Evolutionary conservation across 2,797 vertebrate species (phyloP), one percentile per base, ranked within the genome.

Genomic region (Rhinophrynus dorsalis): DNA sequence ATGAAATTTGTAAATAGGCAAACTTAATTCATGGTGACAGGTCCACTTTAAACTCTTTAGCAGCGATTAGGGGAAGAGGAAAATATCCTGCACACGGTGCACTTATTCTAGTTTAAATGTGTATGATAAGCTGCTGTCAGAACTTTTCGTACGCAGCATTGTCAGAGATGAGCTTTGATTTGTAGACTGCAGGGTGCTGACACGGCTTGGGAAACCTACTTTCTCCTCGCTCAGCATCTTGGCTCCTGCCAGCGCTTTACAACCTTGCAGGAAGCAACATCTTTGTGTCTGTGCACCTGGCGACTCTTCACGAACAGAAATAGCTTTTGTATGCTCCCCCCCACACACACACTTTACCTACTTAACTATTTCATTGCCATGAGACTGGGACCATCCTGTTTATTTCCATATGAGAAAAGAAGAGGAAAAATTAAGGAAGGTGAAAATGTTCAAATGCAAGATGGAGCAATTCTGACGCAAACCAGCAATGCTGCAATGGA

Each of bases 281-380:
- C 68, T 66, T 42, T 44, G 26, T 73, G 54, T 73, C 55, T 44
- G 2, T 21, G 55, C 69, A 73, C 62, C 69, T 73, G 69, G 52
- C 40, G 55, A 20, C 30, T 26, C 68, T 59, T 52, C 59, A 61
- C 35, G 26, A 24, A 13, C 60, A 57, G 24, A 65, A 64, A 72
- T 64, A 65, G 44, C 12, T 27, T 11, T 17, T 40, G 15, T 10
- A 15, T 26, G 27, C 35, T 56, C 24, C 13, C 12, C 13, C 12
- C 13, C n/a, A n/a, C n/a, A n/a, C n/a, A n/a, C n/a, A n/a, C n/a
- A n/a, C n/a, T n/a, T 12, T 21, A 20, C 57, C 11, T 50, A 17
- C 17, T 35, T 71, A 64, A 63, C 50, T 13, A 7, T 35, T 63
- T 63, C 26, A 21, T 30, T 32, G 23, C 52, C 18, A 2, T 11